Base-by-base conservation (phyloP, 2,888 invertebrate species). In the Lamellibrachia columna region DNA sequence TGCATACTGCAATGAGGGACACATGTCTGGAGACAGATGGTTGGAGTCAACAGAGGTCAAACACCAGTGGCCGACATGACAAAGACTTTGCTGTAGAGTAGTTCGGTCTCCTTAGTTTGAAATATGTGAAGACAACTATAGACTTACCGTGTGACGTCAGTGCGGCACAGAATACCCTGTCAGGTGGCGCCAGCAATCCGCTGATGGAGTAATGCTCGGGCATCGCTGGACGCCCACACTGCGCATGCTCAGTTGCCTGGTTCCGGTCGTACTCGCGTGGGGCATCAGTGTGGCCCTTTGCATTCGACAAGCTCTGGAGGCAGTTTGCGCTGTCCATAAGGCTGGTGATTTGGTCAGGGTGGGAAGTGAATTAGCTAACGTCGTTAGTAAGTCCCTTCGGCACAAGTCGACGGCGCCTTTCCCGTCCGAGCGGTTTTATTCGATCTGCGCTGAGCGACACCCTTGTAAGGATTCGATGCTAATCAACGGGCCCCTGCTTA, bases 391-490 rank as follows among this genome's bases (percentile, higher is more conserved):
- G 75, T 75, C n/a, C 75, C 22, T 15, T 75, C n/a, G 75, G 75
- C 15, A 22, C 22, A 75, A 75, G 15, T 75, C 75, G 15, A 6
- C n/a, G 75, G 75, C 75, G 4, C 9, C 8, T 55, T 55, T 55
- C 8, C 55, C 55, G 75, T 75, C 22, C 75, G 2, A 22, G 75
- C 75, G 75, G 75, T 75, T 75, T 75, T 75, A 75, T 75, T 75
- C 75, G 75, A 75, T 75, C 75, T 75, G 22, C 75, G 75, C 75
- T 75, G 75, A 75, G 75, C 22, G 75, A 75, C 75, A 75, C 75
- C 55, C 75, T 75, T 75, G 75, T 75, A 75, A 22, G 75, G 75
- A 15, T 75, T 75, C 75, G 22, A 6, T 75, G 15, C 75, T 75
- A 75, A 75, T 75, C n/a, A 75, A 75, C 75, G 2, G 75, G 75